Evolutionary conservation across 2,888 invertebrate species (phyloP).

Genomic region (Deilephila elpenor): DNA sequence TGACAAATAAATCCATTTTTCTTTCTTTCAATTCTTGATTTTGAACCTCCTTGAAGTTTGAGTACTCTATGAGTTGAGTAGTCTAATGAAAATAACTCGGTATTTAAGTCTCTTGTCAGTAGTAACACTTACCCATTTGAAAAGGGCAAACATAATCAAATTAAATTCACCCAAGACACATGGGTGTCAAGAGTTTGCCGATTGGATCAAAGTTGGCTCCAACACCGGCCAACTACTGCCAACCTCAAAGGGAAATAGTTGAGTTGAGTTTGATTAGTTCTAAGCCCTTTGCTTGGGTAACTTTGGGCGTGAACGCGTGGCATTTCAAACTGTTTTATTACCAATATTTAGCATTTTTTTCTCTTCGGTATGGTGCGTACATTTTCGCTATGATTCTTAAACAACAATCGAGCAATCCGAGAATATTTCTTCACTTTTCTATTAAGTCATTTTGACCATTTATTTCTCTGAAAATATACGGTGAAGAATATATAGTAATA

Average conservation of each 20-base stretch:
- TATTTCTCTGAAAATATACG: too few relatives aligned
- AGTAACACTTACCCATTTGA: too few relatives aligned
- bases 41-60: too few relatives aligned
- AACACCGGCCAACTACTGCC: slow-evolving; percentile 11
- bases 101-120: too few relatives aligned
- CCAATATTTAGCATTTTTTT: neutral
- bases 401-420: too few relatives aligned
- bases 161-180: slow-evolving; percentile 11
- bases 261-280: slow-evolving; percentile 23
- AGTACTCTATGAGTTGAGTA: too few relatives aligned
- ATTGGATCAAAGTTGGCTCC: slow-evolving; percentile 1
- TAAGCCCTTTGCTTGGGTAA: slow-evolving; percentile 9
- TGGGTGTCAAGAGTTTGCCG: neutral
- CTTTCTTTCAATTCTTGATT: too few relatives aligned
- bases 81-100: too few relatives aligned
- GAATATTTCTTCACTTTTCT: too few relatives aligned
- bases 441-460: too few relatives aligned
- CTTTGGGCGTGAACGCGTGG: slow-evolving; percentile 18
- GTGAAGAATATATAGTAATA: too few relatives aligned
- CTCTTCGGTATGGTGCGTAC: neutral
- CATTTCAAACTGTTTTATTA: slow-evolving; percentile 1
- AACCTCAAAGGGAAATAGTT: slow-evolving; percentile 28
- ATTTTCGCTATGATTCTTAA: neutral
- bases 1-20: too few relatives aligned
- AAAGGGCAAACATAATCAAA: neutral